Evolutionary conservation across 2,888 invertebrate genomes (phyloP).

Genomic region (Pinctada fucata): DNA sequence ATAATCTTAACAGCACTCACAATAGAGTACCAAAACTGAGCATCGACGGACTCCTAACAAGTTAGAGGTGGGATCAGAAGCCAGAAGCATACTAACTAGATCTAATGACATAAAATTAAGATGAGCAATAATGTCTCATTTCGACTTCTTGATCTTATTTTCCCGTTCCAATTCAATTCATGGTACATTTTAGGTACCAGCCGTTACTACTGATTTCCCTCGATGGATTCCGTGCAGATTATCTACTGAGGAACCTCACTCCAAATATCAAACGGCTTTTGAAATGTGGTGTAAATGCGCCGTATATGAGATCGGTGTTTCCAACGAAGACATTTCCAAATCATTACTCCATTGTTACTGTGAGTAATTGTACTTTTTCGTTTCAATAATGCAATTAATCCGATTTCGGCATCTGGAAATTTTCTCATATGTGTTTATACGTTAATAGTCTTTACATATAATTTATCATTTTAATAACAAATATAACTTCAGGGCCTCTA

Average conservation of each 20-base stretch:
- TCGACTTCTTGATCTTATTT: too few relatives aligned
- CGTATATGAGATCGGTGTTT: constrained; percentile 69
- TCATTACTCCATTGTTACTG: constrained; percentile 71
- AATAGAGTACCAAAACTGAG: too few relatives aligned
- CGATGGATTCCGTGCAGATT: constrained; percentile 71
- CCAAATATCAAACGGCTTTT: constrained; percentile 61
- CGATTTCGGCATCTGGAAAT: too few relatives aligned
- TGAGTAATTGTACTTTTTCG: constrained; percentile 40
- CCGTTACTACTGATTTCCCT: constrained; percentile 68
- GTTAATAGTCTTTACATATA: too few relatives aligned
- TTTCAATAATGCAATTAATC: background rate
- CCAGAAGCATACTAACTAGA: too few relatives aligned
- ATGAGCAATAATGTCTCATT: too few relatives aligned
- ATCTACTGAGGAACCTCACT: constrained; percentile 62
- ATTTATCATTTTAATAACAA: background rate
- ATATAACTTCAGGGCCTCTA: constrained; percentile 71
- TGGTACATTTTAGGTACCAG: constrained; percentile 42
- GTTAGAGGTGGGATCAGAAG: too few relatives aligned
- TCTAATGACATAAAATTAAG: too few relatives aligned
- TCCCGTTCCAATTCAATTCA: too few relatives aligned
- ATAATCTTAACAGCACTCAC: too few relatives aligned
- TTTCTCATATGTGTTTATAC: too few relatives aligned
- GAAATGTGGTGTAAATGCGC: constrained; percentile 63
- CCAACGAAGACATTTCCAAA: constrained; percentile 73
- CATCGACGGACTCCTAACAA: too few relatives aligned